Evolutionary conservation across 1,140 invertebrate species (phyloP).

Genomic region (Trachymyrmex septentrionalis): DNA sequence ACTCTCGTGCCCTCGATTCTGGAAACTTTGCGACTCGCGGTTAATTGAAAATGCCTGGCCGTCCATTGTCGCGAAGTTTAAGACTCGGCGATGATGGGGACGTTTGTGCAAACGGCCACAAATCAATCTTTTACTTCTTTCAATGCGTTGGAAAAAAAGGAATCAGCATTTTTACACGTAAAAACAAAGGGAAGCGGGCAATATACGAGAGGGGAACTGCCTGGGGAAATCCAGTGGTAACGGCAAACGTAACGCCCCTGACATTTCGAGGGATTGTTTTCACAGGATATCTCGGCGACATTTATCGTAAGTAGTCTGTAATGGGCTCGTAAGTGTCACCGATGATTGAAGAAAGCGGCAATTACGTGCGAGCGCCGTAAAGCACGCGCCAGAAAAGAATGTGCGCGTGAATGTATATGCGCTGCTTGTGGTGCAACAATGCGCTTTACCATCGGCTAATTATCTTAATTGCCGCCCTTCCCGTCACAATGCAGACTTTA

Average conservation of each 20-base stretch:
- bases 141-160: background rate
- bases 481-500: slow-evolving; percentile 1
- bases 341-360: slow-evolving; percentile 53
- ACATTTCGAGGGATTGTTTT: slow-evolving; percentile 47
- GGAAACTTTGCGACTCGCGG: slow-evolving; percentile 38
- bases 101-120: slow-evolving; percentile 43
- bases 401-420: slow-evolving; percentile 43
- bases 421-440: slow-evolving; percentile 55
- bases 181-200: background rate
- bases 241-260: slow-evolving; percentile 42
- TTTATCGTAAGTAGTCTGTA: slow-evolving; percentile 42
- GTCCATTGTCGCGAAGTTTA: slow-evolving; percentile 25
- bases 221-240: background rate
- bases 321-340: slow-evolving; percentile 31
- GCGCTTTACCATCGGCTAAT: slow-evolving; percentile 46
- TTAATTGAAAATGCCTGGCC: slow-evolving; percentile 58
- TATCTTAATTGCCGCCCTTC: slow-evolving; percentile 66
- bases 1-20: slow-evolving; percentile 46
- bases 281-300: background rate
- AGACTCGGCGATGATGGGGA: background rate
- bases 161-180: background rate
- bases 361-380: slow-evolving; percentile 53
- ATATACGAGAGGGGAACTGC: background rate
- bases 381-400: slow-evolving; percentile 53
- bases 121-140: slow-evolving; percentile 31